phyloP scores from a whole-genome alignment of 2,113 vertebrate species.

The Butorides virescens region DNA sequence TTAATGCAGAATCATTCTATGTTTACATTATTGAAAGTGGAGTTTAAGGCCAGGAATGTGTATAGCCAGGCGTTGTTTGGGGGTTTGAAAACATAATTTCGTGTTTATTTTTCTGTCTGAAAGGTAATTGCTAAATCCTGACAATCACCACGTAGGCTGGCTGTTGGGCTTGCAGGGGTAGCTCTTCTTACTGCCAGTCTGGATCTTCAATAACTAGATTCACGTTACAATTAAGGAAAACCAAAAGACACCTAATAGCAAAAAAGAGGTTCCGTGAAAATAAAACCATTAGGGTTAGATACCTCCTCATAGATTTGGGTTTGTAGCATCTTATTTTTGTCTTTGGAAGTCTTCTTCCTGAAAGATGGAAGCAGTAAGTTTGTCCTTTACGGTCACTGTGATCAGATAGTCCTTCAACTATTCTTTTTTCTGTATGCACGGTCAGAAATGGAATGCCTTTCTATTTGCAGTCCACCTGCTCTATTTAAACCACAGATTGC shows the following conservation, averaged over 20 bases:
- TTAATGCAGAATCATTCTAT: neutral
- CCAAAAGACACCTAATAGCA: neutral
- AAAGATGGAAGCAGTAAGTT: neutral
- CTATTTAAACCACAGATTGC: neutral
- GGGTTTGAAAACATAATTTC: neutral
- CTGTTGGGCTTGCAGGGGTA: neutral
- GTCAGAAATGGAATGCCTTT: neutral
- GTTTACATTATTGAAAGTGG: neutral
- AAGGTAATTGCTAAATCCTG: neutral
- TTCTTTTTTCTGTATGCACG: neutral
- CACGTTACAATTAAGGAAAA: neutral
- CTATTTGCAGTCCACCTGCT: neutral
- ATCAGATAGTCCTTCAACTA: neutral
- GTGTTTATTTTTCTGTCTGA: slow-evolving; percentile 46
- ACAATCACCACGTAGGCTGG: neutral
- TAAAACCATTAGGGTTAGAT: neutral
- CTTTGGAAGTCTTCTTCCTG: neutral
- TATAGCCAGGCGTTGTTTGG: neutral
- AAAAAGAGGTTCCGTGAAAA: neutral
- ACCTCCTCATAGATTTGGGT: neutral
- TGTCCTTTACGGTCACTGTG: neutral
- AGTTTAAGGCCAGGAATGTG: neutral
- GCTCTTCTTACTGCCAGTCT: neutral
- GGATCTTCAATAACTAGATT: neutral
- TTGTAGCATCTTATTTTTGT: neutral